Evolutionary conservation across 2,888 invertebrate genomes (phyloP), one percentile per base, ranked within the genome.

Genomic region (Lordiphosa andalusiaca): DNA sequence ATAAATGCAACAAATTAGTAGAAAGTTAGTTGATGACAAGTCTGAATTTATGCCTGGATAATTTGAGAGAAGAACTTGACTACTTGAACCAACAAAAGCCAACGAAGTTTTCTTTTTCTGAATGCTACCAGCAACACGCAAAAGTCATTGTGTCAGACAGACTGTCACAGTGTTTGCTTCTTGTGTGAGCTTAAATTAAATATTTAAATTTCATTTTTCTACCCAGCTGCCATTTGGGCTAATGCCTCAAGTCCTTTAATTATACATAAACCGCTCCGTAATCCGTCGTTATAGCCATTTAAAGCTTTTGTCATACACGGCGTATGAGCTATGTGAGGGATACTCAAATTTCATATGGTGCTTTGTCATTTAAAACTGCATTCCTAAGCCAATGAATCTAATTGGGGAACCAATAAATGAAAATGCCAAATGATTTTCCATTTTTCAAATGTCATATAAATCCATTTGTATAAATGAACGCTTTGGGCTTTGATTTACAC

Each of bases 101-200:
- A 33, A 44, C 44, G 16, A 44, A 33, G 44, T 30, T 10, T 4
- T 2, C n/a, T 10, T 21, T 40, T 10, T 40, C 25, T 30, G n/a
- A n/a, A 25, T 42, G n/a, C 23, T 5, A 2, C 13, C 2, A 30
- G 30, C 13, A 5, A 16, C 30, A 30, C 30, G 7, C 30, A 30
- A 30, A 30, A 30, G 30, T 30, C 30, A 30, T 30, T 30, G 9
- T 30, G 30, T 25, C 25, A 62, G 62, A 64, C 62, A 64, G 62
- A 65, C 40, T 64, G 62, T 62, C 62, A 55, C 62, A 55, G 54
- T 10, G 30, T 30, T 30, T 30, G 48, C 21, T 62, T 49, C 16
- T 62, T 49, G 33, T 56, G 49, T 19, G 12, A 66, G 41, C 57
- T 63, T 57, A 42, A 56, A 66, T 63, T 63, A 65, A 65, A 56